Base-by-base conservation (phyloP, 2,113 vertebrate genomes). In the Erythrocercus mccallii region DNA sequence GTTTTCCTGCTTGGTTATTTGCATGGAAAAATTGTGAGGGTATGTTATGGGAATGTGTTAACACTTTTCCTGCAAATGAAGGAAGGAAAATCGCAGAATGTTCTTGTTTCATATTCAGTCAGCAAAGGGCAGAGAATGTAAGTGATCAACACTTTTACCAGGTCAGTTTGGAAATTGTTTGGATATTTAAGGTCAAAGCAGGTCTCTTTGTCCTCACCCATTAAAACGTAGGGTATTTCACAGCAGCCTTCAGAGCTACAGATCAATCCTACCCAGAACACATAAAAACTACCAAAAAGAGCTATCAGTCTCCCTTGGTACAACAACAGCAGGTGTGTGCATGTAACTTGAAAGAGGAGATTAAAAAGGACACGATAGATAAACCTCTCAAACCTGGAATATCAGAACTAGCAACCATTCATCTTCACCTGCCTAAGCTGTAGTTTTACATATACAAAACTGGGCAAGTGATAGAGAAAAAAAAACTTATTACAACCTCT, bases 11-110 rank as follows among this genome's bases (percentile, higher is more conserved):
- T 51, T 19, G 22, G 76, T 30, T 57, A 70, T 44, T 44, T 62
- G 25, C 18, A 42, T 0, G 3, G 56, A 22, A 68, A 79, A 84
- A 57, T 5, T 10, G 8, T 0, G 5, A 88, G 24, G 23, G 5
- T 44, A 2, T 11, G 5, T 35, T 61, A 31, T 0, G 6, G 42
- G 23, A 70, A 60, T 16, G 11, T 40, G 58, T 31, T n/a, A 57
- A 37, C 13, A 35, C 3, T n/a, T 38, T 20, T 50, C 24, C 60
- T 40, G 64, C 15, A 47, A 40, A 58, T 17, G 24, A 86, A 89
- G 9, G 28, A 81, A 68, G 64, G 9, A 45, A 85, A 90, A 38
- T 1, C 48, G 37, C 58, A 54, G 5, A 62, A 51, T 16, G 6
- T 31, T 58, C 25, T 47, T 71, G 10, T 14, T 68, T 44, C 54